Percentiles rank a stretch among this genome's conserved stretches.
These are phyloP conservation scores for Chaetops frenatus DNA, from an alignment of 2,113 vertebrate genomes.

Conservation along the genomic window DNA sequence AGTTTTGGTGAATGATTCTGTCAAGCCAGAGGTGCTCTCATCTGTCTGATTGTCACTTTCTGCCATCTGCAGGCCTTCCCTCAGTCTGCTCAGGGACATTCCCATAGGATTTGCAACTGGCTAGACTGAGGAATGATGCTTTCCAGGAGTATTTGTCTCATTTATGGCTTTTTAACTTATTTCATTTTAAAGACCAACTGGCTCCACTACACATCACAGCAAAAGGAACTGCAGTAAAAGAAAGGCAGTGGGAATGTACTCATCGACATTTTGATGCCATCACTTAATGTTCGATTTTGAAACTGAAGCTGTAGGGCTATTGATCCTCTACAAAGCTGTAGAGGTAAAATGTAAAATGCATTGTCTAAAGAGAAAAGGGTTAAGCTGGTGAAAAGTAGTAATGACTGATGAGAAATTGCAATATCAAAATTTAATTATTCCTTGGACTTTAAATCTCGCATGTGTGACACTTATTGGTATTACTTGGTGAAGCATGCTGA, in stretches of 20 bases:
- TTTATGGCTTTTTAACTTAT: background rate
- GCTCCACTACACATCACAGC: background rate
- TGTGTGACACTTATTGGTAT: background rate
- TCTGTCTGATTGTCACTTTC: background rate
- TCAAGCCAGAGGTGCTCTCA: background rate
- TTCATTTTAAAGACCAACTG: background rate
- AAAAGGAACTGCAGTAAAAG: background rate
- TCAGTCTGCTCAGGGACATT: background rate
- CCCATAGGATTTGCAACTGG: background rate
- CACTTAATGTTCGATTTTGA: background rate
- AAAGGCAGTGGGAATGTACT: background rate
- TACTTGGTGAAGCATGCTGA: background rate
- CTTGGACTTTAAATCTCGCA: background rate
- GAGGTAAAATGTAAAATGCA: background rate
- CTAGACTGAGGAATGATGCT: background rate
- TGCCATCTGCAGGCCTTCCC: background rate
- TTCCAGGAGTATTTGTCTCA: background rate
- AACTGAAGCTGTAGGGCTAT: background rate
- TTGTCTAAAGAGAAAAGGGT: background rate
- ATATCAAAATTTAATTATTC: background rate
- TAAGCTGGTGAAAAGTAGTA: background rate
- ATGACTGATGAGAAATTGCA: background rate
- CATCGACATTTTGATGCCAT: background rate
- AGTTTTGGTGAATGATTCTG: background rate
- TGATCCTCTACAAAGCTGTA: background rate